Evolutionary conservation across 2,888 invertebrate species (phyloP).

Genomic region (Lasioglossum morio): DNA sequence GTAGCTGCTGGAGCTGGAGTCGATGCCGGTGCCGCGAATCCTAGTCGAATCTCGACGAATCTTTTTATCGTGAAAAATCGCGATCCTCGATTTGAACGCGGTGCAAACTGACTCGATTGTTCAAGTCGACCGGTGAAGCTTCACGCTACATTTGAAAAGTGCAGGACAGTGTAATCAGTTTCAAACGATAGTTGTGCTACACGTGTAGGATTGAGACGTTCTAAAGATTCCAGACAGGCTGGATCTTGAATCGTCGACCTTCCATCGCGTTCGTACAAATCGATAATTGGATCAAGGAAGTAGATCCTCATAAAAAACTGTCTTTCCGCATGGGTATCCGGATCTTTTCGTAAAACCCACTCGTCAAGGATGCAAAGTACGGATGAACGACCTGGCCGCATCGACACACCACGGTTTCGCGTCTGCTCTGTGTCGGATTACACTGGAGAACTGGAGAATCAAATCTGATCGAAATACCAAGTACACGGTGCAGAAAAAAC

Average conservation of each 20-base stretch:
- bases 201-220: neutral
- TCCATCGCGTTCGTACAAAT: neutral
- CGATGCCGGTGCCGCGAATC: neutral
- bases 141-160: neutral
- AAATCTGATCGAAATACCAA: neutral
- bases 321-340: neutral
- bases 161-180: neutral
- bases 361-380: too few relatives aligned
- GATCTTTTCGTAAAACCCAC: too few relatives aligned
- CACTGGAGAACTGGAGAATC: neutral
- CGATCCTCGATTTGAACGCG: neutral
- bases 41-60: neutral
- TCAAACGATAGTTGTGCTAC: neutral
- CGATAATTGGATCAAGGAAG: neutral
- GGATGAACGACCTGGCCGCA: too few relatives aligned
- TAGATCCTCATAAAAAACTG: neutral
- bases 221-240: neutral
- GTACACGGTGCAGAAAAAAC: neutral
- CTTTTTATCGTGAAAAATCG: neutral
- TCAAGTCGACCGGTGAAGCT: neutral
- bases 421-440: neutral
- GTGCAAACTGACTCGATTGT: neutral
- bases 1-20: constrained; percentile 17
- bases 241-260: too few relatives aligned
- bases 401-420: too few relatives aligned